Base-by-base conservation (phyloP, 2,113 vertebrate species). In the Condylura cristata region DNA sequence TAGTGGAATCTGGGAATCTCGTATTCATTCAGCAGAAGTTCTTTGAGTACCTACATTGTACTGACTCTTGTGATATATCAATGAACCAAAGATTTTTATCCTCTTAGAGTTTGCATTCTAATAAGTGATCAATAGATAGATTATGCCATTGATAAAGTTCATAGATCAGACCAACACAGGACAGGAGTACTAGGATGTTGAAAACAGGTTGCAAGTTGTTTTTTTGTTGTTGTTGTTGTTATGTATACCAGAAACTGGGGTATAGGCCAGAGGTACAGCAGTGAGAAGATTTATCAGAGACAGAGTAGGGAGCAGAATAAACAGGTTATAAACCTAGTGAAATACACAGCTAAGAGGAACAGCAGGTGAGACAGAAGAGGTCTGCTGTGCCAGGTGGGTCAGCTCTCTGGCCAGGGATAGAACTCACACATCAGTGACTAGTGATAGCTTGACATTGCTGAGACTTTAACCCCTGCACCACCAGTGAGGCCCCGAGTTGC, bases 1-100 rank as follows among this genome's bases (percentile, higher is more conserved):
- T 86, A 89, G 26, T 95, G 41, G 65, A 81, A 61, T 72, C 32
- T 91, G 24, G 51, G 65, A 70, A 34, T 84, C 63, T 91, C 61
- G 61, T 94, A 74, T 72, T 95, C 58, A 70, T 76, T 96, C 32
- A 87, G 5, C 9, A 88, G 41, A 68, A 92, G 32, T 53, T 86
- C 81, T 51, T 63, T 81, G 28, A 72, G 34, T 28, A 32, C 58
- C 10, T 96, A 61, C 14, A 66, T 6, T 9, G 32, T 60, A 17
- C 22, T 37, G 89, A 8, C n/a, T 80, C 22, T 51, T 76, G 11
- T n/a, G 79, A 87, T 92, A 44, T 37, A n/a, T 91, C 30, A 39
- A 2, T 95, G n/a, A 87, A 44, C 26, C 80, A 65, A 65, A 95
- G 70, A 48, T 41, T 58, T 48, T 91, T 87, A 63, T 56, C 1